Conservation (phyloP, 2,113 vertebrate species). For the Balaeniceps rex region DNA sequence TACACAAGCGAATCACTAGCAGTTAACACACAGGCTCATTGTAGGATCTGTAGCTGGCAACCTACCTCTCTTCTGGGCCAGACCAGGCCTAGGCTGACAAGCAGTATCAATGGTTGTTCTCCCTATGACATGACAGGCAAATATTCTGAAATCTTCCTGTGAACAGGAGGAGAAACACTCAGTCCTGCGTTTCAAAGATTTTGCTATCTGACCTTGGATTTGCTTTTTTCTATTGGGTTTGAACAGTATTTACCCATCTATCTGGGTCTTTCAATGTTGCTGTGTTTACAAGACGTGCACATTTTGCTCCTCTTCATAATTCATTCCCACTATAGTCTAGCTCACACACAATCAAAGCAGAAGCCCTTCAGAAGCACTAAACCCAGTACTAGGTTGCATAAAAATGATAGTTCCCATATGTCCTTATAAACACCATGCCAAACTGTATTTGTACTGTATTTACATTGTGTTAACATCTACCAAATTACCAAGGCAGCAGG, state of each 20-base stretch:
- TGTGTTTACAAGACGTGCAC: conserved; percentile 37
- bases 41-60: background rate
- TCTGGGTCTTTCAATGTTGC: conserved; percentile 12
- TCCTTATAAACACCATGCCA: conserved; percentile 25
- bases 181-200: background rate
- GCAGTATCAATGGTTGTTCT: background rate
- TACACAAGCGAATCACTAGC: background rate
- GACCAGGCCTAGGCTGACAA: background rate
- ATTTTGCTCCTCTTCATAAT: conserved; percentile 45
- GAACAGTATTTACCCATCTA: conserved; percentile 20
- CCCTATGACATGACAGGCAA: background rate
- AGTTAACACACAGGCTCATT: background rate
- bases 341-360: conserved; percentile 44
- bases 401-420: conserved; percentile 48
- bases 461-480: conserved; percentile 58
- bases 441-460: conserved; percentile 50
- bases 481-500: conserved; percentile 42
- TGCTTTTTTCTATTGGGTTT: conserved; percentile 30
- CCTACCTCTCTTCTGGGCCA: background rate
- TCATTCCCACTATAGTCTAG: conserved; percentile 26
- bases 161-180: background rate
- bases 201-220: conserved; percentile 35
- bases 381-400: conserved; percentile 2
- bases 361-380: conserved; percentile 47
- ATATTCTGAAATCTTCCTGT: background rate